phyloP scores from a whole-genome alignment of 2,113 vertebrate genomes.

The Neogobius melanostomus region DNA sequence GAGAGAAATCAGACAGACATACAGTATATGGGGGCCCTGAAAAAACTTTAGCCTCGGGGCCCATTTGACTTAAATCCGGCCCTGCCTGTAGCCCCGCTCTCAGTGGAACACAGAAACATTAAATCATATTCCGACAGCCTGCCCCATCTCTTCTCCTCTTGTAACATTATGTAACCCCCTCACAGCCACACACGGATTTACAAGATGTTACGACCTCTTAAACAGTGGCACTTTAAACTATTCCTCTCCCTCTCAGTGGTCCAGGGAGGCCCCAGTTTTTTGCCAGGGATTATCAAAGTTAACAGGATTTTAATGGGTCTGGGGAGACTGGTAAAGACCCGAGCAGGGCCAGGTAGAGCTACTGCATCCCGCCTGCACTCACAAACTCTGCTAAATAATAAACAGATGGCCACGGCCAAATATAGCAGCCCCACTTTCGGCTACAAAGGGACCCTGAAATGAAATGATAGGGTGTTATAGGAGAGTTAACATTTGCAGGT shows the following conservation, averaged over 20 bases:
- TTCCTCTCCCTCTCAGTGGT: slow-evolving; percentile 64
- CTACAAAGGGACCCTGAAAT: slow-evolving; percentile 77
- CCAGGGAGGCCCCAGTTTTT: slow-evolving; percentile 63
- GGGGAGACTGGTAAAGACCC: slow-evolving; percentile 64
- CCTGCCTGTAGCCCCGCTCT: neutral
- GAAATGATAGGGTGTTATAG: slow-evolving; percentile 83
- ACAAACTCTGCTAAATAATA: slow-evolving; percentile 83
- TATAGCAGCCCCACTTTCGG: slow-evolving; percentile 75
- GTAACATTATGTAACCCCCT: slow-evolving; percentile 44
- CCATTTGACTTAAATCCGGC: no score
- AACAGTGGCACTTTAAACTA: slow-evolving; percentile 70
- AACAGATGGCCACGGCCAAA: slow-evolving; percentile 85
- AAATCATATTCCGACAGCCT: slow-evolving; percentile 44
- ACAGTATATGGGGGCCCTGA: no score
- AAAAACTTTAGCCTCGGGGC: no score
- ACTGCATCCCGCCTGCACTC: slow-evolving; percentile 69
- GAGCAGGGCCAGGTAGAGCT: slow-evolving; percentile 66
- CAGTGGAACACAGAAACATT: slow-evolving; percentile 1
- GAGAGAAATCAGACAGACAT: no score
- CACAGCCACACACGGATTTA: slow-evolving; percentile 52
- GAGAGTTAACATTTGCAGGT: slow-evolving; percentile 85
- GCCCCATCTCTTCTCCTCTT: slow-evolving; percentile 35
- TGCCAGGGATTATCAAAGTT: slow-evolving; percentile 75
- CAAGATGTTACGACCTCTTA: slow-evolving; percentile 66
- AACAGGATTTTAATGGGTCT: slow-evolving; percentile 77